These are phyloP conservation scores for Smittia aterrima DNA, from an alignment of 2,888 invertebrate species.

Conservation along the genomic window DNA sequence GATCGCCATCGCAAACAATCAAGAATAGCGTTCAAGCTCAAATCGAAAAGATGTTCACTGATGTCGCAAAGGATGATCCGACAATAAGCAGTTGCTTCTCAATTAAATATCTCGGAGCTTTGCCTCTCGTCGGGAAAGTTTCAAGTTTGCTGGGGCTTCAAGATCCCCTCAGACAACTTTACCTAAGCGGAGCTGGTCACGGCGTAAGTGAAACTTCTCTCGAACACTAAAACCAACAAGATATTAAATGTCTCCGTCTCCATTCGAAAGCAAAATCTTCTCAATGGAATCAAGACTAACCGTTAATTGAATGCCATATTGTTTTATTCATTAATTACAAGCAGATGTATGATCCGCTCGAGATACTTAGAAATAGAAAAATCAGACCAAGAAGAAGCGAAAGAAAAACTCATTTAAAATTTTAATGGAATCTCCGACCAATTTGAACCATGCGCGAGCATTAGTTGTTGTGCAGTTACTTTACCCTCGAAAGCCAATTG, in stretches of 20 bases:
- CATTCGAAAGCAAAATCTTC: background rate
- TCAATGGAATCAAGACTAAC: background rate
- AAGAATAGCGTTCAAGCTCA: constrained; percentile 79
- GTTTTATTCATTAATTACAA: constrained; percentile 27
- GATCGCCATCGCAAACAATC: constrained; percentile 46
- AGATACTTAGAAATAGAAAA: background rate
- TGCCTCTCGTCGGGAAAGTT: constrained; percentile 73
- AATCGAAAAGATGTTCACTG: constrained; percentile 82
- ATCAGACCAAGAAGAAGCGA: constrained; percentile 19
- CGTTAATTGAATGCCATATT: constrained; percentile 23
- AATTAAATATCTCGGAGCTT: constrained; percentile 80
- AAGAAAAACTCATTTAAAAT: background rate
- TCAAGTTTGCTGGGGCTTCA: constrained; percentile 81
- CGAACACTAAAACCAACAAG: too few relatives aligned
- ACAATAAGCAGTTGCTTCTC: constrained; percentile 62
- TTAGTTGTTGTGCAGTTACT: constrained; percentile 14
- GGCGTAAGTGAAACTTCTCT: constrained; percentile 46
- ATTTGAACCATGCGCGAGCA: background rate
- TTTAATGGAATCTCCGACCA: background rate
- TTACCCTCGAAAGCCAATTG: background rate
- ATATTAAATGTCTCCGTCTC: too few relatives aligned
- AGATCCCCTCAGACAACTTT: constrained; percentile 72
- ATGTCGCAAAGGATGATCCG: constrained; percentile 63
- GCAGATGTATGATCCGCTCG: constrained; percentile 15
- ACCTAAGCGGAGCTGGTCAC: constrained; percentile 54